Evolutionary conservation across 2,113 vertebrate genomes (phyloP).

Genomic region (Physeter macrocephalus): DNA sequence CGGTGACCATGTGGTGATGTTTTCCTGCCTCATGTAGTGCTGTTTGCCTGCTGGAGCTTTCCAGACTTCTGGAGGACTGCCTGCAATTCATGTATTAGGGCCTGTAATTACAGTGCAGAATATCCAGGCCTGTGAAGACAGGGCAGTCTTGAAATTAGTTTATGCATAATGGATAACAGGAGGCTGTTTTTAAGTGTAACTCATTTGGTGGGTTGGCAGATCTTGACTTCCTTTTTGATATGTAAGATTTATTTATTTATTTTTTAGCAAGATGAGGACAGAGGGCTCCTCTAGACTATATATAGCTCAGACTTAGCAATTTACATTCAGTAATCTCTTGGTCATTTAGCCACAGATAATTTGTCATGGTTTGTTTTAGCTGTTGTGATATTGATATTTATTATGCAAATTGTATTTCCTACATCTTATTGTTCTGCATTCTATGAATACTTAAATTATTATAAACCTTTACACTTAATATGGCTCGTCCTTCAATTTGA

Average conservation of each 20-base stretch:
- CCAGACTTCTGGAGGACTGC: not conserved
- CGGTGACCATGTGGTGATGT: not conserved
- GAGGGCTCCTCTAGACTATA: conserved; percentile 59
- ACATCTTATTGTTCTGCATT: conserved; percentile 80
- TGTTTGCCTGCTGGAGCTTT: conserved; percentile 28
- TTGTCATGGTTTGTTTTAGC: conserved; percentile 83
- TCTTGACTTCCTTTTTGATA: conserved; percentile 39
- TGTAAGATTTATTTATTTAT: conserved; percentile 43
- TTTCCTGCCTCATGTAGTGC: not conserved
- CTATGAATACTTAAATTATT: conserved; percentile 80
- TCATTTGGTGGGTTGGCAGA: conserved; percentile 24
- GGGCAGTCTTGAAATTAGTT: conserved; percentile 68
- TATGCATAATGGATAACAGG: conserved; percentile 71
- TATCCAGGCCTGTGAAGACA: conserved; percentile 65
- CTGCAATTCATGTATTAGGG: conserved; percentile 40
- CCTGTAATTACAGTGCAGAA: conserved; percentile 62
- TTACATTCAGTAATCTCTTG: conserved; percentile 76
- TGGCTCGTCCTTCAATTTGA: conserved; percentile 69
- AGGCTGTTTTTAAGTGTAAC: conserved; percentile 69
- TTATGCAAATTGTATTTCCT: conserved; percentile 84
- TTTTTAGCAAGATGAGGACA: conserved; percentile 35
- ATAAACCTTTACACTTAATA: conserved; percentile 79
- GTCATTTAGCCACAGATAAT: conserved; percentile 79
- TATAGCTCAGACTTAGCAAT: conserved; percentile 66
- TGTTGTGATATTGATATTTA: conserved; percentile 84